phyloP scores from a whole-genome alignment of 1,140 invertebrate genomes.

The Nilaparvata lugens region DNA sequence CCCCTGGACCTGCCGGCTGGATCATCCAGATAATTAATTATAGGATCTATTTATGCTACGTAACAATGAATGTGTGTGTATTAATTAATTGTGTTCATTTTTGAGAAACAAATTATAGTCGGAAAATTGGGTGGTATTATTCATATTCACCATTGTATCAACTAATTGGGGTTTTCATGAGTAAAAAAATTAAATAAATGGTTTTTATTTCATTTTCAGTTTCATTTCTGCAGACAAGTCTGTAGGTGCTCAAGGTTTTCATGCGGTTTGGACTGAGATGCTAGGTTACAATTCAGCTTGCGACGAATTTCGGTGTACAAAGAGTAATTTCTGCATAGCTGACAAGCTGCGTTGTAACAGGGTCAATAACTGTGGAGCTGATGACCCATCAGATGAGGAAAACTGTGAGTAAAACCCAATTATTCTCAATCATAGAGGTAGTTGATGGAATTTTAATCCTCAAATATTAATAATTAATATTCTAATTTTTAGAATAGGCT shows the following conservation, averaged over 20 bases:
- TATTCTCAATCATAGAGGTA: not conserved
- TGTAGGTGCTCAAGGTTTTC: constrained; percentile 72
- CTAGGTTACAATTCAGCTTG: constrained; percentile 43
- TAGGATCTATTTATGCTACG: too few species aligned
- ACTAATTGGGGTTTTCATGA: too few species aligned
- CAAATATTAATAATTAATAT: too few species aligned
- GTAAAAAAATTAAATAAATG: too few species aligned
- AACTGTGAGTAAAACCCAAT: constrained; percentile 50
- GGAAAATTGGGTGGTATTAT: not conserved
- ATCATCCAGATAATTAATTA: too few species aligned
- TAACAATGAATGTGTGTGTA: too few species aligned
- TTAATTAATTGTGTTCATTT: too few species aligned
- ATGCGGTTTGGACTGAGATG: constrained; percentile 83
- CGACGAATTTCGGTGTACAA: constrained; percentile 52
- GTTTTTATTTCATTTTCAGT: constrained; percentile 38
- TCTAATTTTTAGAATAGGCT: too few species aligned
- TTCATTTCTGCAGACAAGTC: constrained; percentile 78
- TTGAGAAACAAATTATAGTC: not conserved
- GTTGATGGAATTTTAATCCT: too few species aligned
- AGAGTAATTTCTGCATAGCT: constrained; percentile 69
- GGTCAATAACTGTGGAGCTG: constrained; percentile 68
- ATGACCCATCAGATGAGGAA: constrained; percentile 69
- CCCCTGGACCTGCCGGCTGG: too few species aligned
- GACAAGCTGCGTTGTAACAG: constrained; percentile 65
- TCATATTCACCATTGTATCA: too few species aligned